phyloP scores from a whole-genome alignment of 2,888 invertebrate species.

The Mayetiola destructor region DNA sequence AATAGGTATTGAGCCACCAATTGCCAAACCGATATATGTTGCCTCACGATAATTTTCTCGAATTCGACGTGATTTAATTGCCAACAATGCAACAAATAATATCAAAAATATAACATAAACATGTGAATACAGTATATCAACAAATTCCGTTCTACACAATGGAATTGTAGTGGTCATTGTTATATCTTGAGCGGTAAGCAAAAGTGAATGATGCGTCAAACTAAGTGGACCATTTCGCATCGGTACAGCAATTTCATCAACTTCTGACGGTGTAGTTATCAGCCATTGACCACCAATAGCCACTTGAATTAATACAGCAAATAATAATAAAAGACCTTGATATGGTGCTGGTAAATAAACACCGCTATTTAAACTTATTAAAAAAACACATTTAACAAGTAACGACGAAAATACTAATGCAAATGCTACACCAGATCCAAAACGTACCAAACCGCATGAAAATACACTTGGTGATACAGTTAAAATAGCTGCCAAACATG shows the following conservation, averaged over 20 bases:
- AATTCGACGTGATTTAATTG: constrained; percentile 73
- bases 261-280: constrained; percentile 58
- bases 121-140: constrained; percentile 60
- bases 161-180: constrained; percentile 27
- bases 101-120: constrained; percentile 75
- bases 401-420: constrained; percentile 81
- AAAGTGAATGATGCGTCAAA: constrained; percentile 30
- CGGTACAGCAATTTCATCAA: constrained; percentile 37
- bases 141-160: constrained; percentile 51
- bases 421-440: constrained; percentile 68
- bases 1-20: constrained; percentile 72
- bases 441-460: constrained; percentile 67
- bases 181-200: constrained; percentile 33
- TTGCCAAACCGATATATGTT: constrained; percentile 78
- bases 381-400: constrained; percentile 85
- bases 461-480: constrained; percentile 64
- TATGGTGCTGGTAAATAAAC: constrained; percentile 87
- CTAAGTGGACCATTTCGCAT: constrained; percentile 20
- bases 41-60: constrained; percentile 89
- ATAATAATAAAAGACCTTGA: constrained; percentile 75
- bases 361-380: constrained; percentile 78
- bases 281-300: constrained; percentile 75
- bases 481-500: constrained; percentile 62
- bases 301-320: constrained; percentile 81
- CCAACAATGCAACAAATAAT: constrained; percentile 68